Conservation (phyloP, 2,888 invertebrate genomes). For the Halictus ligatus region DNA sequence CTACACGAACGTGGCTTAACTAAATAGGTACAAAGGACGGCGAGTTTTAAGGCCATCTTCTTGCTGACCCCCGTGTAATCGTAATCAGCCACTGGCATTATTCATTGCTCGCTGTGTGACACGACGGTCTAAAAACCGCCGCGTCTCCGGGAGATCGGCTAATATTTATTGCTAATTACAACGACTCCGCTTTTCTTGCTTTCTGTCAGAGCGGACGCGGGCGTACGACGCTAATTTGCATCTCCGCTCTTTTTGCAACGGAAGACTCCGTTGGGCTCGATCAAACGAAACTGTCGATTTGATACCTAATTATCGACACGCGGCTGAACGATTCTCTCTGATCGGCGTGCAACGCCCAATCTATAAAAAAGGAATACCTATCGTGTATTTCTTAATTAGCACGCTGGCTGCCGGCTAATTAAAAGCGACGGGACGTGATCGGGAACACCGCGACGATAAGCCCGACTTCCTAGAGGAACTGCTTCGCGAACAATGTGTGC, state of each 20-base stretch:
- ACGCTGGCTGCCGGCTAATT: conserved; percentile 10
- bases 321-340: conserved; percentile 9
- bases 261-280: not conserved
- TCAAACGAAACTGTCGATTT: conserved; percentile 13
- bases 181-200: not conserved
- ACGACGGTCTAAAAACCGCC: conserved; percentile 4
- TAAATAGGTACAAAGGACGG: conserved; percentile 33
- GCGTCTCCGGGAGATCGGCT: conserved; percentile 13
- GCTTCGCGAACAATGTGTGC: not conserved
- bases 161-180: conserved; percentile 52
- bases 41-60: conserved; percentile 15
- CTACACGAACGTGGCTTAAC: conserved; percentile 23
- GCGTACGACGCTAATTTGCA: not conserved
- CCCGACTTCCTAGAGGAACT: not conserved
- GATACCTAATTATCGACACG: conserved; percentile 27
- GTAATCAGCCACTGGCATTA: conserved; percentile 25
- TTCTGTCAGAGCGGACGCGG: conserved; percentile 3
- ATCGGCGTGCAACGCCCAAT: conserved; percentile 25
- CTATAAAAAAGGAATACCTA: not conserved
- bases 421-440: conserved; percentile 20
- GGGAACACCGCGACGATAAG: conserved; percentile 14
- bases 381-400: conserved; percentile 35
- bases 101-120: not conserved
- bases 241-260: not conserved
- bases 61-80: conserved; percentile 2